Conservation (phyloP, 2,113 vertebrate species). For the Calcarius ornatus region DNA sequence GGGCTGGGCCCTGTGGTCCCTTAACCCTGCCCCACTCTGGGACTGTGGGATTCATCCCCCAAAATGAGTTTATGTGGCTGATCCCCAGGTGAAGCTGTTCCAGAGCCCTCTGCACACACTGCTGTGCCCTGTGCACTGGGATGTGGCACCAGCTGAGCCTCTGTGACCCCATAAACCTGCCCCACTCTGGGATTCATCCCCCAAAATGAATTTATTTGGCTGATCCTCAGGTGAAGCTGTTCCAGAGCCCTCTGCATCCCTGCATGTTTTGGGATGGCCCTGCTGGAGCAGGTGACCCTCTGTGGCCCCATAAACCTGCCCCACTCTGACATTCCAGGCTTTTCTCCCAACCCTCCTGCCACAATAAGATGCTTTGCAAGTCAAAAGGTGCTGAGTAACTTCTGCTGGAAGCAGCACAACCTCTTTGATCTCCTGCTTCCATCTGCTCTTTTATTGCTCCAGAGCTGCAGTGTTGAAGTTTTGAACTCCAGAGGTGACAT, state of each 20-base stretch:
- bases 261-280: too few relatives aligned
- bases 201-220: accelerated
- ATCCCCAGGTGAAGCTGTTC: too few relatives aligned
- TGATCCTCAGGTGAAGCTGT: not conserved
- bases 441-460: not conserved
- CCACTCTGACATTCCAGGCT: accelerated
- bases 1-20: too few relatives aligned
- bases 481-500: not conserved
- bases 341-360: not conserved
- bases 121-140: not conserved
- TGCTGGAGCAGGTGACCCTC: not conserved
- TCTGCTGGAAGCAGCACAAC: not conserved
- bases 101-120: not conserved
- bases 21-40: too few relatives aligned
- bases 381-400: not conserved
- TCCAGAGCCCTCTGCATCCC: accelerated
- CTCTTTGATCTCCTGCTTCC: not conserved
- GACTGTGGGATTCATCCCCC: too few relatives aligned
- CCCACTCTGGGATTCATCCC: not conserved
- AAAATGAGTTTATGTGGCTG: too few relatives aligned
- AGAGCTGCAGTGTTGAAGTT: not conserved
- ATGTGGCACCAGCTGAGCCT: not conserved
- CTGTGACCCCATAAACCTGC: not conserved
- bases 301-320: not conserved
- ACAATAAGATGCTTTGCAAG: not conserved